Percentiles rank a stretch among this genome's conserved stretches.
Evolutionary conservation across 2,113 vertebrate genomes (phyloP).

Genomic region (Thamnaconus septentrionalis): DNA sequence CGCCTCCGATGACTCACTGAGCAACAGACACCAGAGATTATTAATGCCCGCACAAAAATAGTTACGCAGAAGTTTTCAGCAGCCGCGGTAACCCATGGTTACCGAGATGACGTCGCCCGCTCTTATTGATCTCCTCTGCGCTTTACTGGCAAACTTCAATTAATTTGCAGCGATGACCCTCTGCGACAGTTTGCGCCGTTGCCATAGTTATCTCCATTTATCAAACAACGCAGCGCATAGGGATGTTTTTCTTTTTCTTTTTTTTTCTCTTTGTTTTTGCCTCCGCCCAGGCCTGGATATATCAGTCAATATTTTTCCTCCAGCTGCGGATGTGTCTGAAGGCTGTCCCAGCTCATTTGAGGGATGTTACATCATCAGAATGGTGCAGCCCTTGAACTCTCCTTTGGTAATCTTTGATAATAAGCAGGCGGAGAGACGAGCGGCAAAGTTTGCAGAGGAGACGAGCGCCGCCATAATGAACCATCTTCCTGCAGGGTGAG

Average conservation of each 20-base stretch:
- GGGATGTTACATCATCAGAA: conserved; percentile 43
- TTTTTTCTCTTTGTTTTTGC: conserved; percentile 13
- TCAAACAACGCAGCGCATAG: conserved; percentile 17
- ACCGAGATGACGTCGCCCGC: conserved; percentile 49
- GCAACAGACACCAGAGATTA: conserved; percentile 65
- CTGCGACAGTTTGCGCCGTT: conserved; percentile 22
- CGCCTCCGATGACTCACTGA: conserved; percentile 66
- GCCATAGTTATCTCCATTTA: conserved; percentile 33
- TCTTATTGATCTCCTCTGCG: conserved; percentile 44
- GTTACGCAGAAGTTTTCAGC: conserved; percentile 61
- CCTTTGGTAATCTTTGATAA: conserved; percentile 63
- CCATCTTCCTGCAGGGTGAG: conserved; percentile 62
- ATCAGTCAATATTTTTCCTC: conserved; percentile 21
- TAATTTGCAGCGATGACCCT: conserved; percentile 25
- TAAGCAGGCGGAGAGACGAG: conserved; percentile 36
- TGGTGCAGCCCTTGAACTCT: conserved; percentile 51
- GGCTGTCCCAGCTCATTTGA: conserved; percentile 51
- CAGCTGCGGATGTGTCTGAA: conserved; percentile 35
- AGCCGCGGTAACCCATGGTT: conserved; percentile 65
- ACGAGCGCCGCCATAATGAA: conserved; percentile 60
- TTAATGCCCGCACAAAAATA: conserved; percentile 74
- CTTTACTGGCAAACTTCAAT: conserved; percentile 42
- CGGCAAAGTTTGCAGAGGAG: conserved; percentile 55
- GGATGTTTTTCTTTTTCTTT: conserved; percentile 15
- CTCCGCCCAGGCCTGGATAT: conserved; percentile 8